These are phyloP conservation scores for Anthopleura sola DNA, from an alignment of 64 coral and sea anemone species.

Conservation along the genomic window DNA sequence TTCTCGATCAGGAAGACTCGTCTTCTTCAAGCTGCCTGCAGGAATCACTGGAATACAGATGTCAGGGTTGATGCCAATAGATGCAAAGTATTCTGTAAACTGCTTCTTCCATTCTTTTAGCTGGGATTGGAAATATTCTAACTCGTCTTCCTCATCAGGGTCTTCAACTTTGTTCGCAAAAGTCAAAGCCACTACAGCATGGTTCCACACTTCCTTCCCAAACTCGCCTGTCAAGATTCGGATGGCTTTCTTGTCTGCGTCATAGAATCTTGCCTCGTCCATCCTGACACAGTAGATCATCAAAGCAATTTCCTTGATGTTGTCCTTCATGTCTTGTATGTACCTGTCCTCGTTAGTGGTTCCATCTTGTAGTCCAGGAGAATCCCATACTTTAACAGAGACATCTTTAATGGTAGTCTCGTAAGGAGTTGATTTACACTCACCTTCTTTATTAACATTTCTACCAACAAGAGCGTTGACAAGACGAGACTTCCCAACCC, in stretches of 20 bases:
- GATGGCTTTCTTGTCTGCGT: constrained; percentile 7
- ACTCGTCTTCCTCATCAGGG: neutral
- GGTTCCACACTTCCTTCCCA: neutral
- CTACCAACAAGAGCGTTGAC: constrained; percentile 35
- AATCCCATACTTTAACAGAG: constrained; percentile 33
- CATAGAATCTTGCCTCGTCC: constrained; percentile 14
- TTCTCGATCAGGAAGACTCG: too few relatives aligned
- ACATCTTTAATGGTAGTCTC: neutral
- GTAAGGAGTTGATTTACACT: neutral
- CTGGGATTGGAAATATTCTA: neutral
- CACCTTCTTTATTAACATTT: constrained; percentile 7
- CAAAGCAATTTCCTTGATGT: neutral
- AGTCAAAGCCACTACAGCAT: constrained; percentile 26
- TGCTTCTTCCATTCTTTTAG: neutral
- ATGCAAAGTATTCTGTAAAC: neutral
- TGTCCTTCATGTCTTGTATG: neutral
- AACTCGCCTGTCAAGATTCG: neutral
- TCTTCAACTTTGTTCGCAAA: constrained; percentile 38
- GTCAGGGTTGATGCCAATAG: neutral
- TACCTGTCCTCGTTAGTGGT: neutral
- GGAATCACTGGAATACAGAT: too few relatives aligned
- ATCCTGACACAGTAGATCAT: constrained; percentile 44
- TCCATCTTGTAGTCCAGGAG: constrained; percentile 43
- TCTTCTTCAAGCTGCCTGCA: too few relatives aligned
- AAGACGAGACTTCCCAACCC: constrained; percentile 38